Evolutionary conservation across 2,113 vertebrate species (phyloP), one percentile per base, ranked within the genome.

Genomic region (Phycodurus eques): DNA sequence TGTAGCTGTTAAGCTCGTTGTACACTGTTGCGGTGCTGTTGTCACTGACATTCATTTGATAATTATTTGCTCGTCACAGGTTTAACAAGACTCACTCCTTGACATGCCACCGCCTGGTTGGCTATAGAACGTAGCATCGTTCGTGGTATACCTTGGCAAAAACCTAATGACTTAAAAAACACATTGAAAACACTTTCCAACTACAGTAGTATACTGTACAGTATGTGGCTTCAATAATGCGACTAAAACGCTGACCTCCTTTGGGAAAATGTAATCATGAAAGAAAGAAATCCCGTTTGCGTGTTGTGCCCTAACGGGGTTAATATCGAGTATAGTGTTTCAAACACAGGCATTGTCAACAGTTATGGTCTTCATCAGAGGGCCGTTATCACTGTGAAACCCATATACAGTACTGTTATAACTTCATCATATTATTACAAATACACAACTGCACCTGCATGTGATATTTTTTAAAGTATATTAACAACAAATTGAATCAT

Each of bases 1-100:
- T 81, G 79, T 60, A 67, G 31, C 54, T 35, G 79, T 79, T 60
- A 17, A 78, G 49, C 69, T 68, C 33, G 75, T 49, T 5, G 49
- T 39, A 31, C 68, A 72, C 64, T 67, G 64, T 67, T 75, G 33
- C 27, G 56, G 22, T 12, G 12, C 22, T 59, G 22, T 59, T 59
- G 22, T 31, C n/a, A 6, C 12, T 59, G 22, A 59, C 56, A 59
- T 59, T 59, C 11, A 31, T 59, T 59, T 59, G 27, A 59, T 6
- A 31, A 27, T 59, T 59, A 59, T 31, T 59, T 31, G 56, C 56
- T 14, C 22, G 11, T 31, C 56, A 31, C 11, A 5, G 22, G 22
- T 31, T 59, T 22, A 27, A 31, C 27, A 14, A 59, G 22, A 59
- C 56, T 59, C 56, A 51, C 15, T 13, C 19, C 8, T 8, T 54